phyloP scores from a whole-genome alignment of 2,888 invertebrate genomes.

The Ferdinandea cuprea region DNA sequence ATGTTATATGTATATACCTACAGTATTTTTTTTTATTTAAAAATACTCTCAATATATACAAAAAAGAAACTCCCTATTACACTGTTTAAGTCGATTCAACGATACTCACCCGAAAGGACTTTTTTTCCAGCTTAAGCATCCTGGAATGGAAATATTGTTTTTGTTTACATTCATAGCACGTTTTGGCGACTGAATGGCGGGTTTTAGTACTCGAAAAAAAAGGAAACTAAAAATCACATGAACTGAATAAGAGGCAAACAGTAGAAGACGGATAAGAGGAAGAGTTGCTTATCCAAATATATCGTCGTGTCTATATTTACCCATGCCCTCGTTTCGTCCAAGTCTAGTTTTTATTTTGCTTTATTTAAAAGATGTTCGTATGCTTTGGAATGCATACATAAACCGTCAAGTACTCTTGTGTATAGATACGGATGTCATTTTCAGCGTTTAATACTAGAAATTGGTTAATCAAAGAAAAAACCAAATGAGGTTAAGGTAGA shows the following conservation, averaged over 20 bases:
- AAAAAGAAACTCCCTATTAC: not conserved
- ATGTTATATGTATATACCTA: no score
- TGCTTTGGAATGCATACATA: not conserved
- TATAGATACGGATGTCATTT: not conserved
- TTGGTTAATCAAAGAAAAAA: not conserved
- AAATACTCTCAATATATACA: no score
- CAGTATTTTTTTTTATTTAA: conserved; percentile 2
- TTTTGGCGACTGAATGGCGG: conserved; percentile 66
- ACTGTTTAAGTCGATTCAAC: conserved; percentile 51
- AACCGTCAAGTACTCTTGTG: not conserved
- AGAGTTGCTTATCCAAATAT: conserved; percentile 23
- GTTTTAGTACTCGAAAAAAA: conserved; percentile 53
- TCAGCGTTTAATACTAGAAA: not conserved
- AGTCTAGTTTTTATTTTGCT: not conserved
- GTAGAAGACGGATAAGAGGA: conserved; percentile 11
- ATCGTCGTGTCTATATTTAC: conserved; percentile 5
- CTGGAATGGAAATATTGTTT: conserved; percentile 63
- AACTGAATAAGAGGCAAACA: conserved; percentile 51
- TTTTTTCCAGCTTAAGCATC: conserved; percentile 48
- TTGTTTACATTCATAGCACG: conserved; percentile 72
- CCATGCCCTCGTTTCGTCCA: not conserved
- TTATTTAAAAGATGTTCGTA: not conserved
- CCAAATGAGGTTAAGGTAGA: not conserved
- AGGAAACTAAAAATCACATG: conserved; percentile 44
- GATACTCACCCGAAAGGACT: conserved; percentile 52